Evolutionary conservation across 2,113 vertebrate species (phyloP), one percentile per base, ranked within the genome.

Genomic region (Pithys albifrons): DNA sequence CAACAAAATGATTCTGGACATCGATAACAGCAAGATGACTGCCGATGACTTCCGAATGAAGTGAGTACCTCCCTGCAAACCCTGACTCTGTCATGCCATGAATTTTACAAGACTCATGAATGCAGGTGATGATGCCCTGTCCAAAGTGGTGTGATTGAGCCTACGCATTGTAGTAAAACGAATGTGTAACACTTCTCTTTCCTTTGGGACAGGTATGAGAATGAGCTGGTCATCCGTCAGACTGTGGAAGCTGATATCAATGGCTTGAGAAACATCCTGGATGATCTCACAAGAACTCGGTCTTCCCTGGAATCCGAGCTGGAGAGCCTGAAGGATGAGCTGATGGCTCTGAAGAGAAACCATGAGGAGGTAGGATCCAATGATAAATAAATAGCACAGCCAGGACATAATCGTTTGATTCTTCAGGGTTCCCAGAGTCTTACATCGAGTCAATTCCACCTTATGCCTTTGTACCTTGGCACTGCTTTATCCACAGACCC

Each of bases 31-130:
- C 92, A 82, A 76, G 82, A 86, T 94, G 93, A 94, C 93, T 9
- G 92, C 98, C 1, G 67, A 98, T 6, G 98, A 98, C 97, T 98
- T 98, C 97, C 94, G 95, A 9, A 79, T 79, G 80, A 98, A 98
- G 98, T 98, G 79, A 97, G 97, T 96, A 22, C 37, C 48, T 29
- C 55, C 46, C 51, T 17, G 5, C 17, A 61, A 74, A 57, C 37
- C 20, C 3, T 20, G 4, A 7, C 6, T 16, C 4, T 7, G 20
- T 25, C 20, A 17, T 9, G 8, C 20, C 31, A 31, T 31, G 10
- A 55, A 66, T 67, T 59, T 78, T 27, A 45, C 0, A 2, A 64
- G 19, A 43, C 14, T 69, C 3, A 1, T 14, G 45, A 88, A 22
- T 13, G 54, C 13, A 49, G 31, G 7, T 16, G 51, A 49, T 31